These are phyloP conservation scores for Drosophila orosa DNA, from an alignment of 1,140 invertebrate genomes.

Conservation along the genomic window DNA sequence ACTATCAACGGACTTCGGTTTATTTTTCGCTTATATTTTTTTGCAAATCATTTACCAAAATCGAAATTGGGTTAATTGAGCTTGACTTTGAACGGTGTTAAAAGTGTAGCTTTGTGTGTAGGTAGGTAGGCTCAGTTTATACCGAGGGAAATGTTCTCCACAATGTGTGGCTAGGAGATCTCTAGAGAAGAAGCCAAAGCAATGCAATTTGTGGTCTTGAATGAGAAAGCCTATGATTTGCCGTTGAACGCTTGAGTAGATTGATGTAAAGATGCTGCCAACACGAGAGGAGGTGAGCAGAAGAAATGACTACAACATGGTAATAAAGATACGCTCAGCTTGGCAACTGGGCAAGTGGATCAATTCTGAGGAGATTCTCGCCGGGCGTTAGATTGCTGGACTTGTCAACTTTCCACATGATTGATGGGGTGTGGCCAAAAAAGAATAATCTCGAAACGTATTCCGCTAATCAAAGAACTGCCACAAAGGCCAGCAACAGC, in stretches of 20 bases:
- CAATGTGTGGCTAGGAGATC: neutral
- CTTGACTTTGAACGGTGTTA: slow-evolving; percentile 41
- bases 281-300: neutral
- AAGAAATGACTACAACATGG: slow-evolving; percentile 21
- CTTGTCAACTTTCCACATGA: slow-evolving; percentile 36
- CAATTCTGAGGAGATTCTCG: slow-evolving; percentile 17
- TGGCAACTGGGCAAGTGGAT: slow-evolving; percentile 49
- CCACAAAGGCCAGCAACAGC: slow-evolving; percentile 12
- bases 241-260: slow-evolving; percentile 38
- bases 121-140: slow-evolving; percentile 39
- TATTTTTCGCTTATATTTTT: slow-evolving; percentile 28
- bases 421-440: slow-evolving; percentile 17
- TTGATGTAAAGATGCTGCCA: slow-evolving; percentile 20
- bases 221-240: slow-evolving; percentile 37
- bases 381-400: slow-evolving; percentile 9
- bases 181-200: slow-evolving; percentile 40
- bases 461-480: slow-evolving; percentile 38
- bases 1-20: slow-evolving; percentile 23
- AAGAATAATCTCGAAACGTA: slow-evolving; percentile 9
- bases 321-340: slow-evolving; percentile 42
- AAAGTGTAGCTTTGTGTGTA: slow-evolving; percentile 21
- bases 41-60: slow-evolving; percentile 59
- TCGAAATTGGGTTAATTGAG: slow-evolving; percentile 73
- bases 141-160: slow-evolving; percentile 16
- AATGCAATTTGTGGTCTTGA: slow-evolving; percentile 53